Evolutionary conservation across 2,113 vertebrate genomes (phyloP), one percentile per base, ranked within the genome.

Genomic region (Dasyornis broadbenti): DNA sequence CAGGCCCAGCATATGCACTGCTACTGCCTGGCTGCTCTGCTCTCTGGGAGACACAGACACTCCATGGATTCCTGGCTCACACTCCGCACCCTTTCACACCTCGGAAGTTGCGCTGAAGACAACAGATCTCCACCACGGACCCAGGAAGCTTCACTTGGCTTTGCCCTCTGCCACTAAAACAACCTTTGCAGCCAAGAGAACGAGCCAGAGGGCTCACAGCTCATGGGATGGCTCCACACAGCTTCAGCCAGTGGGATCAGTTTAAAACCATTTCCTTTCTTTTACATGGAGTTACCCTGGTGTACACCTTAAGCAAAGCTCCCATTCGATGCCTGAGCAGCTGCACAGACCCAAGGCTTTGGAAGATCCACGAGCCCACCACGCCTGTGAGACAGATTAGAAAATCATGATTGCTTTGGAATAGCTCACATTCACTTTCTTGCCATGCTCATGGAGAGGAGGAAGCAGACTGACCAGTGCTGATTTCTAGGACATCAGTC

Each of bases 401-500:
- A 66, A 79, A 75, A 7, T 16, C 22, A 40, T 33, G 52, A n/a
- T 1, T 78, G 69, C 30, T 84, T 42, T 78, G 76, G 33, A 86
- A 5, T 31, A 42, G 4, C 19, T 35, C 79, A 13, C 8, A 4
- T 6, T 17, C 14, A 15, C 80, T 33, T 33, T 60, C 16, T 14
- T 68, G 45, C 68, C 27, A 26, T 40, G 24, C 27, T 5, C 9
- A 13, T 6, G 10, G 40, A 52, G 16, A 86, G 53, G 10, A 72
- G 10, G 19, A 45, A 47, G 27, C 23, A 54, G 35, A 28, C 10
- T 12, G 40, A 75, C 19, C 31, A 66, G 35, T 3, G 23, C 16
- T n/a, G 52, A 30, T 23, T 63, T 77, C 66, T 3, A 42, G 24
- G n/a, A 47, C 0, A 0, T 3, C 5, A n/a, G 5, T n/a, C 82